Evolutionary conservation across 2,797 vertebrate species (phyloP).

Genomic region (Coranthus polyacanthus): DNA sequence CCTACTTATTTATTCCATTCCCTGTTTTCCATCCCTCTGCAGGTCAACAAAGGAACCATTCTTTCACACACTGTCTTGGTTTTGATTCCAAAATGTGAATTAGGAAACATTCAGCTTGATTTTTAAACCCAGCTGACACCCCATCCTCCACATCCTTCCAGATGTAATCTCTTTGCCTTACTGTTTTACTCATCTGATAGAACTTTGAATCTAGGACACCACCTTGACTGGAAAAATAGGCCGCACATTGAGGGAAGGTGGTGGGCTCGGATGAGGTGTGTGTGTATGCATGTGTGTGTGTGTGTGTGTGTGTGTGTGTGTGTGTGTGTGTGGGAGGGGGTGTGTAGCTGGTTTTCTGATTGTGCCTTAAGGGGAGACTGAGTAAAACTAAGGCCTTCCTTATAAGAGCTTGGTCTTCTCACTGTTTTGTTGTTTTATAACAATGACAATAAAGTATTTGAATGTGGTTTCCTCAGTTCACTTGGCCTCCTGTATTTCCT

Average conservation of each 20-base stretch:
- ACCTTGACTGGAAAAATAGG: conserved; percentile 85
- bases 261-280: conserved; percentile 53
- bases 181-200: conserved; percentile 68
- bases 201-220: conserved; percentile 85
- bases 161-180: conserved; percentile 53
- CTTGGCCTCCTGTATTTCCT: conserved; percentile 18
- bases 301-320: conserved; percentile 33
- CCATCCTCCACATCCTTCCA: conserved; percentile 47
- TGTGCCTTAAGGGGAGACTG: conserved; percentile 65
- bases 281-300: too few relatives aligned
- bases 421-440: conserved; percentile 24
- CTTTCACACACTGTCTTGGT: conserved; percentile 6
- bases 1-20: neutral
- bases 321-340: conserved; percentile 26
- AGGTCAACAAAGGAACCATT: conserved; percentile 14
- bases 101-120: conserved; percentile 28
- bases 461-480: conserved; percentile 25
- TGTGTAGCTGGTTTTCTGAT: conserved; percentile 61
- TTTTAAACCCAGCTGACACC: conserved; percentile 37
- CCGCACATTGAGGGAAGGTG: conserved; percentile 69
- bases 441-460: too few relatives aligned
- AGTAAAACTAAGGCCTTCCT: conserved; percentile 56
- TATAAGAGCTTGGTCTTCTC: conserved; percentile 50
- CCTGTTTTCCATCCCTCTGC: neutral
- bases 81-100: conserved; percentile 18